A percentile compares a stretch with the other conserved stretches of the same genome.
Evolutionary conservation across 2,888 invertebrate species (phyloP).

Genomic region (Patella ulyssiponensis): DNA sequence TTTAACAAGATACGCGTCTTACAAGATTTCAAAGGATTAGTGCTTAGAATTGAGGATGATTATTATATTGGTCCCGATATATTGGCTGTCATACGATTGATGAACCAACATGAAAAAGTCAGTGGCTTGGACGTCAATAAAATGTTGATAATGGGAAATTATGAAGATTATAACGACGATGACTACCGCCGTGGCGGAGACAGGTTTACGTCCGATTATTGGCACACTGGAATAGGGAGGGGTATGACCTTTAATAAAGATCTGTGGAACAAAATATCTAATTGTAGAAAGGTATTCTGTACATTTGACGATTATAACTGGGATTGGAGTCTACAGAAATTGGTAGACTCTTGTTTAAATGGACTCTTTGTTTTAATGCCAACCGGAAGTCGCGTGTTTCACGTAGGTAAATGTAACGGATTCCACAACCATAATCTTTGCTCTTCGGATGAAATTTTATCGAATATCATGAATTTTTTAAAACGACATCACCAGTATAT

Average conservation of each 20-base stretch:
- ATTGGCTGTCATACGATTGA: constrained; percentile 4
- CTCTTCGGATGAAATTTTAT: neutral
- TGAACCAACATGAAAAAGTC: neutral
- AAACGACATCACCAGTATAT: neutral
- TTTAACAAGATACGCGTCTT: constrained; percentile 16
- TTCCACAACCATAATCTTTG: constrained; percentile 16
- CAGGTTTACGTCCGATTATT: neutral
- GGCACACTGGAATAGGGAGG: constrained; percentile 13
- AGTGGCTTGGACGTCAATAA: neutral
- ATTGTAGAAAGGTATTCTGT: constrained; percentile 20
- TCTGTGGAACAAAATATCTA: constrained; percentile 14
- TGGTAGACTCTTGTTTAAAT: constrained; percentile 11
- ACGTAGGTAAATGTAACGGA: constrained; percentile 20
- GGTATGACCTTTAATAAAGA: constrained; percentile 22
- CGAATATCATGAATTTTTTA: neutral
- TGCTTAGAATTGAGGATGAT: constrained; percentile 24
- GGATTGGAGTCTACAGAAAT: constrained; percentile 21
- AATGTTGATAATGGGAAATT: constrained; percentile 20
- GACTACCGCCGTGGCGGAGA: neutral
- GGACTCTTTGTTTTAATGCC: constrained; percentile 15
- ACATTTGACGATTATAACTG: constrained; percentile 27
- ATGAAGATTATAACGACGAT: neutral
- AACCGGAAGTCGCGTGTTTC: constrained; percentile 16
- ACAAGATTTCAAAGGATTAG: constrained; percentile 14
- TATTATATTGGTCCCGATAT: constrained; percentile 19